phyloP scores from a whole-genome alignment of 1,140 invertebrate genomes.

The Heliconius hewitsoni region DNA sequence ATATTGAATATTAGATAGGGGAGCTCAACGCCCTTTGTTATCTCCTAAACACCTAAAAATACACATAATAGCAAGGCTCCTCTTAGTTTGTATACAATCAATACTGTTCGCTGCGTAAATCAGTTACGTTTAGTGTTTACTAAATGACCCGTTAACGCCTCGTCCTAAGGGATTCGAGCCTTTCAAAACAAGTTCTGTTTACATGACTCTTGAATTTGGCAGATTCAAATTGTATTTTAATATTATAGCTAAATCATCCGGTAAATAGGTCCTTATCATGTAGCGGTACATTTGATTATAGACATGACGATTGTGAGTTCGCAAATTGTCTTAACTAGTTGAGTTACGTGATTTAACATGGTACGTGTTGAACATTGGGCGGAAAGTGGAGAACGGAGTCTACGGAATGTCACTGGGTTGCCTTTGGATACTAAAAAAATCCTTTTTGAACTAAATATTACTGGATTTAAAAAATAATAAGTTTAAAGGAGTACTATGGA shows the following conservation, averaged over 20 bases:
- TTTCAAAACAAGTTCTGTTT: background rate
- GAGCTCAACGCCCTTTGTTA: too few species aligned
- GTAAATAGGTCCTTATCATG: background rate
- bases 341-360: too few species aligned
- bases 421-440: too few species aligned
- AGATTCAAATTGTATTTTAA: background rate
- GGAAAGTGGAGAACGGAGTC: too few species aligned
- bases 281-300: background rate
- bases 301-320: background rate
- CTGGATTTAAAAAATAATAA: too few species aligned
- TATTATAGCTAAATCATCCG: background rate
- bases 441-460: too few species aligned
- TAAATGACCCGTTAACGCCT: background rate
- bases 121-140: background rate
- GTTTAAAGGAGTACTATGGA: too few species aligned
- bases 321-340: too few species aligned
- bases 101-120: background rate
- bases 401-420: too few species aligned
- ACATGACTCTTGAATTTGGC: constrained; percentile 3
- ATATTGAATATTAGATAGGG: background rate
- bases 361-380: too few species aligned
- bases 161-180: constrained; percentile 10
- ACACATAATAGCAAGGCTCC: background rate
- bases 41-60: background rate
- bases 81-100: background rate